Evolutionary conservation across 2,888 invertebrate genomes (phyloP).

Genomic region (Andrena bucephala): DNA sequence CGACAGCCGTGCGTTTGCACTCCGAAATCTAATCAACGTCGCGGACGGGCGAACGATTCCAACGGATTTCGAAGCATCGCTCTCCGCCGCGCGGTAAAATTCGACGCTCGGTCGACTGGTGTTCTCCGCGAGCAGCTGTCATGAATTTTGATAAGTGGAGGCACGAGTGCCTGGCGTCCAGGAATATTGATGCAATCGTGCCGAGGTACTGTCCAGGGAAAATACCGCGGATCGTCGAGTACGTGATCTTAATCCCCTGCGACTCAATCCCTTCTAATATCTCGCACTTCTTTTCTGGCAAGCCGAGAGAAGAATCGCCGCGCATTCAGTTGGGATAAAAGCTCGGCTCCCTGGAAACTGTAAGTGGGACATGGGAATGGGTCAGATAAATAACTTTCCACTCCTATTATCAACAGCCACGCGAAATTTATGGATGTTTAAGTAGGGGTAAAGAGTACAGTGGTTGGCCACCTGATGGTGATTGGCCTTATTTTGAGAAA

Average conservation of each 20-base stretch:
- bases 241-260: neutral
- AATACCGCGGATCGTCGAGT: neutral
- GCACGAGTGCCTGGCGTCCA: neutral
- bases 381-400: too few relatives aligned
- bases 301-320: too few relatives aligned
- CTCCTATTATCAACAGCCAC: neutral
- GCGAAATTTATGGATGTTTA: neutral
- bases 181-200: neutral
- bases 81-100: slow-evolving; percentile 7
- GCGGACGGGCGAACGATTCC: slow-evolving; percentile 29
- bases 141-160: slow-evolving; percentile 18
- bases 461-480: too few relatives aligned
- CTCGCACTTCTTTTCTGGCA: too few relatives aligned
- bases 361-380: too few relatives aligned
- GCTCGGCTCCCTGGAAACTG: too few relatives aligned
- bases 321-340: too few relatives aligned
- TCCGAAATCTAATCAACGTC: slow-evolving; percentile 41
- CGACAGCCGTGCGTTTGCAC: neutral
- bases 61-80: neutral
- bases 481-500: too few relatives aligned
- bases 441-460: neutral
- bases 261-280: neutral
- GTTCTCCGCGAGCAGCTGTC: slow-evolving; percentile 7
- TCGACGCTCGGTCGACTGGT: neutral
- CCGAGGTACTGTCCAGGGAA: neutral